These are phyloP conservation scores for Trachemys scripta DNA, from an alignment of 2,113 vertebrate species.

Conservation along the genomic window DNA sequence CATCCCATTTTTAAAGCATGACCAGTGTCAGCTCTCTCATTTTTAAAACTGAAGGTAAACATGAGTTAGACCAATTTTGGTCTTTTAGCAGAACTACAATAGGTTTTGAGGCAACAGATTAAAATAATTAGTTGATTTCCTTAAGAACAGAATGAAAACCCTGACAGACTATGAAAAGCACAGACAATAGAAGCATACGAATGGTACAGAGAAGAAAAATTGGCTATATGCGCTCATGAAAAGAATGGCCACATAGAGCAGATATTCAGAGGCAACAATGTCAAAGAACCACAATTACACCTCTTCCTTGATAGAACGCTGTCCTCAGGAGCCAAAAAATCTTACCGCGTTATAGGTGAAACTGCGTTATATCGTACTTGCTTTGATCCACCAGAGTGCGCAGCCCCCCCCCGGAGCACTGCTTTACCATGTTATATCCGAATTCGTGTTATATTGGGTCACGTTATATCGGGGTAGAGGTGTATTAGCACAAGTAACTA, in stretches of 20 bases:
- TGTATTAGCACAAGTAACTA: neutral
- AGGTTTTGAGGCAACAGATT: neutral
- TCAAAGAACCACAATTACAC: neutral
- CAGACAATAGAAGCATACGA: neutral
- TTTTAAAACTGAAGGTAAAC: neutral
- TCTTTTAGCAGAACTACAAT: neutral
- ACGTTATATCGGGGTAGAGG: no score
- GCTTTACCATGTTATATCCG: no score
- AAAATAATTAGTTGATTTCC: neutral
- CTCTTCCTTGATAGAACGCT: no score
- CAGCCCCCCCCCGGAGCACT: no score
- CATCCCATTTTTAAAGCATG: slow-evolving; percentile 20
- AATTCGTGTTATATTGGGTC: no score
- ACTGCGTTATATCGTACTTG: no score
- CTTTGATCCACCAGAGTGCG: no score
- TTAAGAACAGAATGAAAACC: neutral
- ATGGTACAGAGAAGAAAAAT: neutral
- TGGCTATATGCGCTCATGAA: neutral
- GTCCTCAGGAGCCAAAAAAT: no score
- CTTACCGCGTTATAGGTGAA: no score
- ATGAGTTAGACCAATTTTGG: neutral
- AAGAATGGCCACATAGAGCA: neutral
- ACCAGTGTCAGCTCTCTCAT: neutral
- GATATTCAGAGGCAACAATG: neutral
- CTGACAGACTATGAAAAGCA: neutral